Base-by-base conservation (phyloP, 1,140 invertebrate genomes). In the Eurytemora carolleeae region DNA sequence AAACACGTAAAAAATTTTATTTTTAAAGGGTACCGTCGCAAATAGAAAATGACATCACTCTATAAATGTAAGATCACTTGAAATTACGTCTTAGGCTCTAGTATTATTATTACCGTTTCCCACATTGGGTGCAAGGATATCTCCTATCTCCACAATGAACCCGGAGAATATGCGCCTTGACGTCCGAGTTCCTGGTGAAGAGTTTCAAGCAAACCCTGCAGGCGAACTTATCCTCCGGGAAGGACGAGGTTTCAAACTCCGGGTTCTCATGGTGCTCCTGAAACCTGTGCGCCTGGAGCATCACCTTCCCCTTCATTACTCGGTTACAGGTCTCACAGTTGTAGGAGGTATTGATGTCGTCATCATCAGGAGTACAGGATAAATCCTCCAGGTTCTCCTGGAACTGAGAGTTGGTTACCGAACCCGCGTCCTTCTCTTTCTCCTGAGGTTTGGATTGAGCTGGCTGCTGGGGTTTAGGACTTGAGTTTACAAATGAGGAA, bases 61-160 rank as follows among this genome's bases (percentile, higher is more conserved):
- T n/a, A n/a, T n/a, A n/a, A n/a, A n/a, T n/a, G n/a, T n/a, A n/a
- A n/a, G n/a, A n/a, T n/a, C n/a, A n/a, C n/a, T n/a, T n/a, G n/a
- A n/a, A n/a, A n/a, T n/a, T n/a, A n/a, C n/a, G n/a, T n/a, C n/a
- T n/a, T n/a, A n/a, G n/a, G n/a, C n/a, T n/a, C n/a, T n/a, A n/a
- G n/a, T n/a, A n/a, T n/a, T n/a, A n/a, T n/a, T n/a, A 44, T 44
- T 44, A 44, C 31, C 60, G 20, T 23, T 62, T 62, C 20, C 60
- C 60, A 57, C 60, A 62, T 53, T 58, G 57, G 7, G 60, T 62
- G 52, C 60, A 62, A 25, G 60, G 60, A 24, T 62, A 62, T 23
- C 60, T 55, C 19, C 60, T 52, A 56, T 62, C 60, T 22, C 60
- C 60, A 57, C 60, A 62, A 44, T 62, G 60, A 15, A 62, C 60